These are phyloP conservation scores for Habrosyne pyritoides DNA, from an alignment of 2,888 invertebrate species.

Conservation along the genomic window DNA sequence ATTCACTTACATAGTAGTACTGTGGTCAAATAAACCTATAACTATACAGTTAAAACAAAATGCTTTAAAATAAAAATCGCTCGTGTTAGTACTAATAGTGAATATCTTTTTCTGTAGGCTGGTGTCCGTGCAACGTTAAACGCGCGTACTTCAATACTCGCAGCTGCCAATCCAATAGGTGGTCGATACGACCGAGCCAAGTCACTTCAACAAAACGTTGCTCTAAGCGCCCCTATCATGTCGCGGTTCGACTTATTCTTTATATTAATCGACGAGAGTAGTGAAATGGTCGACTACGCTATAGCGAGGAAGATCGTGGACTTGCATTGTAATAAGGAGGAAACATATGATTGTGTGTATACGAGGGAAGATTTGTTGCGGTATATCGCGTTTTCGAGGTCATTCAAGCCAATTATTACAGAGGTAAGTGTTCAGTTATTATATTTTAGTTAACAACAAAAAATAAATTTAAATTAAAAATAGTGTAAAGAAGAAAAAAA, in stretches of 20 bases:
- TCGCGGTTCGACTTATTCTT: slow-evolving; percentile 99
- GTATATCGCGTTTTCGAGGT: slow-evolving; percentile 98
- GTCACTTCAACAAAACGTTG: slow-evolving; percentile 96
- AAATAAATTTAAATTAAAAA: too few species aligned
- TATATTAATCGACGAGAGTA: slow-evolving; percentile 97
- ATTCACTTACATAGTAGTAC: too few species aligned
- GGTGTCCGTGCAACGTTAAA: slow-evolving; percentile 98
- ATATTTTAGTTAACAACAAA: too few species aligned
- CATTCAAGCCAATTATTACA: slow-evolving; percentile 95
- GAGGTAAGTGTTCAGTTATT: slow-evolving; percentile 83
- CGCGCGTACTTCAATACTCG: slow-evolving; percentile 98
- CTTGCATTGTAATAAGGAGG: slow-evolving; percentile 93
- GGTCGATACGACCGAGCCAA: slow-evolving; percentile 97
- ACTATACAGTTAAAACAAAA: too few species aligned
- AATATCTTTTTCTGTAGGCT: slow-evolving; percentile 83
- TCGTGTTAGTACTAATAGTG: neutral
- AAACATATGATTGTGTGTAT: slow-evolving; percentile 91
- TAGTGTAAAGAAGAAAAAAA: too few species aligned
- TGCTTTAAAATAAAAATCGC: too few species aligned
- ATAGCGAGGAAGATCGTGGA: slow-evolving; percentile 98
- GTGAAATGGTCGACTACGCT: slow-evolving; percentile 95
- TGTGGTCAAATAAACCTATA: too few species aligned
- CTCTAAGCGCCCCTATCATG: slow-evolving; percentile 98
- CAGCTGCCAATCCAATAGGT: slow-evolving; percentile 99
- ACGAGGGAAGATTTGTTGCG: slow-evolving; percentile 94